These are phyloP conservation scores for Marmota monax DNA, from an alignment of 2,113 vertebrate species.

Conservation along the genomic window DNA sequence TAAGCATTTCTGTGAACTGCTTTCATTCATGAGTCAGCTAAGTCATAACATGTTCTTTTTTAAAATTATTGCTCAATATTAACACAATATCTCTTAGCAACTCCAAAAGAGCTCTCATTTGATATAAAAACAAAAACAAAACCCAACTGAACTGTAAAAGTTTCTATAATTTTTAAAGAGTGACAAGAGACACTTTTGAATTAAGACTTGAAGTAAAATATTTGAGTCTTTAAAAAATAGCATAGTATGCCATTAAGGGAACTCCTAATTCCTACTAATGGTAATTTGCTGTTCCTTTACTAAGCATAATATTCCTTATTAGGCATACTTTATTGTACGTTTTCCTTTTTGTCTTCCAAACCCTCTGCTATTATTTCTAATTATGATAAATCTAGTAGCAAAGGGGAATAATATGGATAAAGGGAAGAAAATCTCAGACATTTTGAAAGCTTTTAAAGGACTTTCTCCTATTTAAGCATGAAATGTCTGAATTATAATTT, in stretches of 20 bases:
- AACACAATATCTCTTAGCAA: not conserved
- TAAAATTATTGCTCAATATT: not conserved
- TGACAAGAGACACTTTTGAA: not conserved
- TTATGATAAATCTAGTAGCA: conserved; percentile 23
- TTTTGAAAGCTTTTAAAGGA: not conserved
- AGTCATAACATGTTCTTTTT: not conserved
- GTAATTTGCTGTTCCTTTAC: not conserved
- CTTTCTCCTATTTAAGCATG: not conserved
- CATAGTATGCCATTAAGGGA: not conserved
- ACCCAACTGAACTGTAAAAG: not conserved
- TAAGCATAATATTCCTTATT: conserved; percentile 39
- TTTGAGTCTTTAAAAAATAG: conserved; percentile 34
- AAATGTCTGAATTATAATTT: conserved; percentile 36
- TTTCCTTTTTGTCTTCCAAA: not conserved
- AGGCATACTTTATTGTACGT: not conserved
- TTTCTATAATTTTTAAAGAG: not conserved
- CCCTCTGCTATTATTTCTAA: not conserved
- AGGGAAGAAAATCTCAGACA: conserved; percentile 8
- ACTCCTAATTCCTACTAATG: not conserved
- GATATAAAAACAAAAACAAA: not conserved
- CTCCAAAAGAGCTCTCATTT: not conserved
- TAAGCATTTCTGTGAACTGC: not conserved
- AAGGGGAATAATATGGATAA: not conserved
- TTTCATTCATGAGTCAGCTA: conserved; percentile 18
- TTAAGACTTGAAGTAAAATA: conserved; percentile 44